These are phyloP conservation scores for Thunnus thynnus DNA, from an alignment of 2,113 vertebrate species.

Conservation along the genomic window DNA sequence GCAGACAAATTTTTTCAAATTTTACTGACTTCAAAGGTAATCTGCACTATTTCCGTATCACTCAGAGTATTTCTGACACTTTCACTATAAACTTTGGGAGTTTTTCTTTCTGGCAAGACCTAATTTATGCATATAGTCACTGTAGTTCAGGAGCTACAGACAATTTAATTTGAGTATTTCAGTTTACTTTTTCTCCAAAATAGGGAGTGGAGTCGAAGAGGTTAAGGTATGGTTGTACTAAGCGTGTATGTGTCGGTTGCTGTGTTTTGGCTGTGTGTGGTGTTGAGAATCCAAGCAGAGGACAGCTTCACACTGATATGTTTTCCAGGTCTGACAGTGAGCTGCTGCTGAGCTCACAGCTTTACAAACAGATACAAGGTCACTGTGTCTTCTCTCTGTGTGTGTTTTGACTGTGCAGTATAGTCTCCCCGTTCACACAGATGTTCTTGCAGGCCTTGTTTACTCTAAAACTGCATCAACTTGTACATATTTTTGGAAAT, in stretches of 20 bases:
- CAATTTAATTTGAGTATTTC: no score
- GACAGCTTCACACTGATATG: constrained; percentile 44
- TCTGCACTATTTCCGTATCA: no score
- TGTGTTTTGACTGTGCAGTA: constrained; percentile 44
- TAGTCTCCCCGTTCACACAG: constrained; percentile 11
- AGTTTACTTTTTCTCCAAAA: no score
- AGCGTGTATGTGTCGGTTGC: not conserved
- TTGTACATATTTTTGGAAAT: not conserved
- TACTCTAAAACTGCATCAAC: not conserved
- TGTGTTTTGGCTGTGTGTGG: constrained; percentile 13
- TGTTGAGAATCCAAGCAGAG: constrained; percentile 42
- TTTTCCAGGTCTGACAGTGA: constrained; percentile 56
- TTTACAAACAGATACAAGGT: constrained; percentile 67
- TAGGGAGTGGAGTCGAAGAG: no score
- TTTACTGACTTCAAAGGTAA: no score
- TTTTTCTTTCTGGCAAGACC: no score
- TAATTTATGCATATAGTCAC: no score
- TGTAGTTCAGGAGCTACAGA: no score
- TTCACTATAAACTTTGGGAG: no score
- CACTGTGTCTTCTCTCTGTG: constrained; percentile 24
- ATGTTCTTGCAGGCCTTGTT: constrained; percentile 17
- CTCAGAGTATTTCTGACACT: no score
- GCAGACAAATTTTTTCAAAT: no score
- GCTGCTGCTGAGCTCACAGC: constrained; percentile 64
- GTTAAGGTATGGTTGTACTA: not conserved